A percentile compares a stretch with the other conserved stretches of the same genome.
phyloP scores from a whole-genome alignment of 2,888 invertebrate species.

The Willowsia nigromaculata region DNA sequence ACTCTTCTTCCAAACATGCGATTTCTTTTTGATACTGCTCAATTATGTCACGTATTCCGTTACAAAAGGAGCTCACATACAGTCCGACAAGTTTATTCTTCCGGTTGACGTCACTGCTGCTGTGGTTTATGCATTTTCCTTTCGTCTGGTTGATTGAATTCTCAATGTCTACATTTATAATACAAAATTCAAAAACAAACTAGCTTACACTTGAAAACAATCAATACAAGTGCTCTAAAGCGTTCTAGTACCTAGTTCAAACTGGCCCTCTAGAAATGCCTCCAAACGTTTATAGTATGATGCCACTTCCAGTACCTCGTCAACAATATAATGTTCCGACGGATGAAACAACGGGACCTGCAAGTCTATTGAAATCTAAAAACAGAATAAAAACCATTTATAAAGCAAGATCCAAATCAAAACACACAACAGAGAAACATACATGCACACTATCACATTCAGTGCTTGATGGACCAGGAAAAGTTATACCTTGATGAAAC shows the following conservation, averaged over 20 bases:
- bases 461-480: no score
- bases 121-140: neutral
- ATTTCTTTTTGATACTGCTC: conserved; percentile 72
- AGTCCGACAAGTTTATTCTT: conserved; percentile 55
- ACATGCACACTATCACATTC: no score
- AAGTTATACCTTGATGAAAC: conserved; percentile 67
- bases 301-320: conserved; percentile 76
- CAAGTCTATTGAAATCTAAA: conserved; percentile 73
- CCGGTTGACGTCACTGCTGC: neutral
- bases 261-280: conserved; percentile 68
- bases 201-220: neutral
- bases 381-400: no score
- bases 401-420: neutral
- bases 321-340: conserved; percentile 72
- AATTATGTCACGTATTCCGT: conserved; percentile 75
- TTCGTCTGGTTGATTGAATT: neutral
- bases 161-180: neutral
- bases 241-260: conserved; percentile 23
- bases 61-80: conserved; percentile 75
- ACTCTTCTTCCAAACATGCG: conserved; percentile 72
- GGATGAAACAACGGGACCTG: conserved; percentile 75
- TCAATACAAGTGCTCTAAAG: neutral
- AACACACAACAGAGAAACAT: no score
- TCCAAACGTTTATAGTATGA: conserved; percentile 73
- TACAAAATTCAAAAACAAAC: neutral